These are phyloP conservation scores for Eupithecia tripunctaria DNA, from an alignment of 2,888 invertebrate species.

Conservation along the genomic window DNA sequence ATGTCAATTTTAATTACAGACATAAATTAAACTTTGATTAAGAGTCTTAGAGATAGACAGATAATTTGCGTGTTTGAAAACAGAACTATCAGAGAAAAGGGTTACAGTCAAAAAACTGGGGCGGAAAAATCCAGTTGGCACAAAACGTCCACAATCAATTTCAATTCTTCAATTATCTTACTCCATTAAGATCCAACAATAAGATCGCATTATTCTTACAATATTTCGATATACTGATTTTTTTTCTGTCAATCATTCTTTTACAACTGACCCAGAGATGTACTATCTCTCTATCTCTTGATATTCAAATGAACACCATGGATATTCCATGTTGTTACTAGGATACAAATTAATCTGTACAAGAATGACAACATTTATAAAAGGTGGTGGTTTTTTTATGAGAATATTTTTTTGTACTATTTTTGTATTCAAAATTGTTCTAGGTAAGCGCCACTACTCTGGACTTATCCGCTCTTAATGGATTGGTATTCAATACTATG, in stretches of 20 bases:
- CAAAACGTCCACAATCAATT: background rate
- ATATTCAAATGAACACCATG: background rate
- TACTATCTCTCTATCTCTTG: background rate
- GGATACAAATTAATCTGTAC: background rate
- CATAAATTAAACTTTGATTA: constrained; percentile 14
- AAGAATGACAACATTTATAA: background rate
- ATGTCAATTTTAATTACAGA: constrained; percentile 34
- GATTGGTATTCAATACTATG: constrained; percentile 31
- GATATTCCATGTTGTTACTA: background rate
- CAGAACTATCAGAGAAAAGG: background rate
- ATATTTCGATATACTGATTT: background rate
- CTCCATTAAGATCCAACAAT: too few relatives aligned
- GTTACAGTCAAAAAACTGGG: background rate
- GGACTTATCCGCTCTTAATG: constrained; percentile 18
- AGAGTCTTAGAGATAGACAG: background rate
- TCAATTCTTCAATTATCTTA: background rate
- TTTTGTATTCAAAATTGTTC: background rate
- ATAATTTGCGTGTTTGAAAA: background rate
- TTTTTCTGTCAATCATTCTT: background rate
- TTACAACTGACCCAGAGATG: background rate
- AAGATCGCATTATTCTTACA: background rate
- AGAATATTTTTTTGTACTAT: background rate
- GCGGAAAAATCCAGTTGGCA: background rate
- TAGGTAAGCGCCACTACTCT: background rate
- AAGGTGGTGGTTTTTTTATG: background rate